Conservation (phyloP, 2,797 vertebrate species). For the Clarias laeviceps region DNA sequence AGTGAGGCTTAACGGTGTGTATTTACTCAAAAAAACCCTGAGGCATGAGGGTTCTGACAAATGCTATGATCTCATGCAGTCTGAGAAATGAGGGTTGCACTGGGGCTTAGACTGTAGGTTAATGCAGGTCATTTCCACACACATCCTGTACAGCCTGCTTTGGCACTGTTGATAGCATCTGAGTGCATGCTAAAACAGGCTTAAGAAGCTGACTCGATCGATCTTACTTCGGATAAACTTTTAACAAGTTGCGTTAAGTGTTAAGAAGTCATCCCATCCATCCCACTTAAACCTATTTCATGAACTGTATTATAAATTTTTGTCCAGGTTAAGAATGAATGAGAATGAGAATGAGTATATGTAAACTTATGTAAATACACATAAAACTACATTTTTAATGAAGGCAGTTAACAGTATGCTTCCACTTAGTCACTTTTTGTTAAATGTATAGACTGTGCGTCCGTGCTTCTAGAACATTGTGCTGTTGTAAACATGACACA, state of each 20-base stretch:
- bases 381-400: not conserved
- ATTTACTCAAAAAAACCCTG: not conserved
- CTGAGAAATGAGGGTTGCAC: slow-evolving; percentile 27
- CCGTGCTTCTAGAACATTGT: not conserved
- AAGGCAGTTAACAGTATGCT: not conserved
- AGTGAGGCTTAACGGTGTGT: not conserved
- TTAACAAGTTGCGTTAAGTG: not conserved
- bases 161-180: slow-evolving; percentile 20
- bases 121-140: slow-evolving; percentile 42
- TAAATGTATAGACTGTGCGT: not conserved
- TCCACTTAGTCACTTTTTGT: not conserved
- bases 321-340: not conserved
- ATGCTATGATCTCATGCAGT: slow-evolving; percentile 51
- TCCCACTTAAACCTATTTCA: not conserved
- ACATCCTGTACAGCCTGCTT: slow-evolving; percentile 39
- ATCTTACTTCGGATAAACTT: slow-evolving; percentile 11
- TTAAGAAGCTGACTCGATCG: not conserved
- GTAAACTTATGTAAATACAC: not conserved
- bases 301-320: not conserved
- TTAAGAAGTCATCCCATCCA: not conserved
- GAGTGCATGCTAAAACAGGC: slow-evolving; percentile 38
- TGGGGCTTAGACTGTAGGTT: slow-evolving; percentile 35
- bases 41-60: slow-evolving; percentile 21
- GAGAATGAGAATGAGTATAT: too few species aligned
- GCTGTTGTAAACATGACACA: not conserved